Percentiles rank a stretch among this genome's conserved stretches.
Evolutionary conservation across 2,888 invertebrate species (phyloP).

Genomic region (Drosophila birchii): DNA sequence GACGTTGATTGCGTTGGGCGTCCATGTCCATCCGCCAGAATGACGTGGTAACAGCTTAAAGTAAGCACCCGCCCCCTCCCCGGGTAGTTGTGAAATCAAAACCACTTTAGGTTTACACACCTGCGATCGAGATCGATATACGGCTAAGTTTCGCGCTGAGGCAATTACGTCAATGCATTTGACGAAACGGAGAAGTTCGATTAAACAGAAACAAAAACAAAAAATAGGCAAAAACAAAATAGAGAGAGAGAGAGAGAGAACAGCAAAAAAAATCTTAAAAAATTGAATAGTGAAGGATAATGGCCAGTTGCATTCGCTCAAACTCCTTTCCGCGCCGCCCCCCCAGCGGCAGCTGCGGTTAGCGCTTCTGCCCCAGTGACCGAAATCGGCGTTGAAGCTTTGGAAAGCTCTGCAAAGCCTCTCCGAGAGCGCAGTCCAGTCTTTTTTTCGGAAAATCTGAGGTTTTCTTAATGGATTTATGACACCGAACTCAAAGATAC

Average conservation of each 20-base stretch:
- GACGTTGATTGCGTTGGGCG: constrained; percentile 41
- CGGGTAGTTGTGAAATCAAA: constrained; percentile 65
- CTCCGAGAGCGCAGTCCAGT: background rate
- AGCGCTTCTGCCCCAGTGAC: constrained; percentile 59
- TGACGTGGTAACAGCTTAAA: constrained; percentile 50
- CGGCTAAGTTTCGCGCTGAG: constrained; percentile 25
- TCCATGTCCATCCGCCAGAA: constrained; percentile 21
- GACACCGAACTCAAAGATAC: too few species aligned
- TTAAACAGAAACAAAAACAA: constrained; percentile 8
- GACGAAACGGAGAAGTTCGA: constrained; percentile 42
- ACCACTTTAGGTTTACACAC: constrained; percentile 72
- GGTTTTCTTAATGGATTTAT: background rate
- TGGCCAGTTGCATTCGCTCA: constrained; percentile 19
- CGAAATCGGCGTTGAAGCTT: constrained; percentile 53
- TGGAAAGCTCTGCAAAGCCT: constrained; percentile 44
- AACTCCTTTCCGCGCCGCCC: background rate
- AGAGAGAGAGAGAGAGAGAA: constrained; percentile 2
- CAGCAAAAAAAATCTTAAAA: background rate
- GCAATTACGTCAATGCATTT: constrained; percentile 71
- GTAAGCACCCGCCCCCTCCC: constrained; percentile 4
- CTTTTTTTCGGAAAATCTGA: background rate
- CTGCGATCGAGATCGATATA: constrained; percentile 61
- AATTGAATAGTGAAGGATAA: constrained; percentile 59
- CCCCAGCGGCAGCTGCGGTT: background rate
- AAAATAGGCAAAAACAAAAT: constrained; percentile 16